Evolutionary conservation across 2,113 vertebrate genomes (phyloP).

Genomic region (Australoheros scitulus): DNA sequence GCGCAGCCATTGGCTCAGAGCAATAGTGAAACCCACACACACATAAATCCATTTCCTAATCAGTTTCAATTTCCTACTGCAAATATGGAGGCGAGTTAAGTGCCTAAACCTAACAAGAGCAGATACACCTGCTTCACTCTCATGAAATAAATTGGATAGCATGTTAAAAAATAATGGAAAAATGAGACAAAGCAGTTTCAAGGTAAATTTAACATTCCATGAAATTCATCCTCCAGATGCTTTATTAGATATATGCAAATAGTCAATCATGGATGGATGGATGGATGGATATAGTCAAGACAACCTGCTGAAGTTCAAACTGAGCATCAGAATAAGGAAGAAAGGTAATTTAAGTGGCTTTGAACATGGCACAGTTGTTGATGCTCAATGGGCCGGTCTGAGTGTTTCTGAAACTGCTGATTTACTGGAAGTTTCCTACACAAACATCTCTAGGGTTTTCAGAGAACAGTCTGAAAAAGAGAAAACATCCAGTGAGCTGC

Average conservation of each 20-base stretch:
- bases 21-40: background rate
- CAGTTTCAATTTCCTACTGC: no score
- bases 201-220: background rate
- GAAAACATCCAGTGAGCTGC: background rate
- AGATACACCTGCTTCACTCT: background rate
- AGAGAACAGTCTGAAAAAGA: background rate
- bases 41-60: no score
- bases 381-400: no score
- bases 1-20: background rate
- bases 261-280: background rate
- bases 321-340: no score
- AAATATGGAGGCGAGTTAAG: background rate
- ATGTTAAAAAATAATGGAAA: background rate
- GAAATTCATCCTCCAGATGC: background rate
- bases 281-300: background rate
- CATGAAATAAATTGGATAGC: background rate
- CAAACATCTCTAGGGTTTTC: background rate
- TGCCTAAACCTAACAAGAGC: background rate
- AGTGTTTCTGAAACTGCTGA: background rate
- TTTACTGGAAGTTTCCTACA: background rate
- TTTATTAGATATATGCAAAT: background rate
- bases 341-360: no score
- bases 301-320: background rate
- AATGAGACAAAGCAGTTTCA: background rate
- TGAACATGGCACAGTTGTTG: background rate